These are phyloP conservation scores for Xenops minutus DNA, from an alignment of 2,797 vertebrate genomes.

Conservation along the genomic window DNA sequence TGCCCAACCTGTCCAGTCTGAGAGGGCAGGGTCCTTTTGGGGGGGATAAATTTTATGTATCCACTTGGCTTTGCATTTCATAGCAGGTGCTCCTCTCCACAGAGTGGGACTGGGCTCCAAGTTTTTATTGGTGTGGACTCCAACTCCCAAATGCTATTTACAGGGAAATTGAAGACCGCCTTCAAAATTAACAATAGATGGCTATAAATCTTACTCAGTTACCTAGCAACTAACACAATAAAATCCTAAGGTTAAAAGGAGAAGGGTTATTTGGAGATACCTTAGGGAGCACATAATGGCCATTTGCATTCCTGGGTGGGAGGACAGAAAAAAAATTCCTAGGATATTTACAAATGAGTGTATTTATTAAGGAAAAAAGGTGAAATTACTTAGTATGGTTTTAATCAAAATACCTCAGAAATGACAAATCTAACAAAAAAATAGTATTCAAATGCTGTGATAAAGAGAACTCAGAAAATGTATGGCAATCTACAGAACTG, in stretches of 20 bases:
- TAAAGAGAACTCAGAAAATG: background rate
- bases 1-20: background rate
- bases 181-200: slow-evolving; percentile 78
- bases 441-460: slow-evolving; percentile 6
- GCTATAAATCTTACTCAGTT: slow-evolving; percentile 78
- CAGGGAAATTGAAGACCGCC: slow-evolving; percentile 66
- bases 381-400: slow-evolving; percentile 3
- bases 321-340: slow-evolving; percentile 31
- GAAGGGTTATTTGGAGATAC: slow-evolving; percentile 69
- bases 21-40: background rate
- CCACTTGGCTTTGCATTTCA: background rate
- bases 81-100: slow-evolving; percentile 33
- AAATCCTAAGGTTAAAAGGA: slow-evolving; percentile 68
- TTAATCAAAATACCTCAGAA: slow-evolving; percentile 42
- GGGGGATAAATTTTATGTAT: background rate
- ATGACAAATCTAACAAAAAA: background rate
- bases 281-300: slow-evolving; percentile 47
- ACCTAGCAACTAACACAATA: slow-evolving; percentile 80
- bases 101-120: background rate
- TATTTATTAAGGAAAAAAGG: slow-evolving; percentile 11
- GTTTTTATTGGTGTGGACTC: slow-evolving; percentile 62
- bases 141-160: slow-evolving; percentile 69
- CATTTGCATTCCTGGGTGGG: slow-evolving; percentile 50
- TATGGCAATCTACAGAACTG: background rate
- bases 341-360: slow-evolving; percentile 41